Conservation (phyloP, 2,797 vertebrate species). For the Craterocephalus amniculus region DNA sequence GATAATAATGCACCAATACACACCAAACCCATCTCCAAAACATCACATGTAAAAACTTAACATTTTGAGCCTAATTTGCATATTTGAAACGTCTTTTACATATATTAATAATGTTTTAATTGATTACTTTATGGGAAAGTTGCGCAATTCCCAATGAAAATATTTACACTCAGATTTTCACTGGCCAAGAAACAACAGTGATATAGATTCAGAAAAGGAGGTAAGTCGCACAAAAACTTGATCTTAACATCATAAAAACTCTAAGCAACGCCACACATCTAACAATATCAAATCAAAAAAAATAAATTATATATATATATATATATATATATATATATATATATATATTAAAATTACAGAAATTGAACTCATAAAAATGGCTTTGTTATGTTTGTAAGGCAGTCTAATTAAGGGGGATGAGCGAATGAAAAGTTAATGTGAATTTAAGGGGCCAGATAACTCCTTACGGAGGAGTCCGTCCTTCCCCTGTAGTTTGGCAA, state of each 20-base stretch:
- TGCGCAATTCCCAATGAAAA: too few relatives aligned
- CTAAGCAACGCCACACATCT: constrained; percentile 3
- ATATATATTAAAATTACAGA: too few relatives aligned
- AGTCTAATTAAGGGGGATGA: constrained; percentile 32
- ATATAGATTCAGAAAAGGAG: neutral
- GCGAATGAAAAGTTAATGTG: constrained; percentile 34
- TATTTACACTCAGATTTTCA: neutral
- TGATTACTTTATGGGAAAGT: too few relatives aligned
- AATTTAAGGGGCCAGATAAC: constrained; percentile 74
- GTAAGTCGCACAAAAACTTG: neutral
- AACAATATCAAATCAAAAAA: neutral
- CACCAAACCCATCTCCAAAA: neutral
- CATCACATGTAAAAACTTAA: neutral
- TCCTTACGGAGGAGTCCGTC: constrained; percentile 76
- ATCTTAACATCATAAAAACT: neutral
- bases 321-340: too few relatives aligned
- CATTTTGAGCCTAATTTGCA: neutral
- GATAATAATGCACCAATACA: neutral
- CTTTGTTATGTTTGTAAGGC: too few relatives aligned
- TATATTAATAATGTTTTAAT: neutral
- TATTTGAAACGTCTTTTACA: neutral
- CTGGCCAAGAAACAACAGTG: neutral
- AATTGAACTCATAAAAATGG: too few relatives aligned
- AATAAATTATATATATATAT: too few relatives aligned
- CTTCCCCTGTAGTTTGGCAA: constrained; percentile 76